Conservation (phyloP, 2,113 vertebrate species). For the Microcebus murinus region DNA sequence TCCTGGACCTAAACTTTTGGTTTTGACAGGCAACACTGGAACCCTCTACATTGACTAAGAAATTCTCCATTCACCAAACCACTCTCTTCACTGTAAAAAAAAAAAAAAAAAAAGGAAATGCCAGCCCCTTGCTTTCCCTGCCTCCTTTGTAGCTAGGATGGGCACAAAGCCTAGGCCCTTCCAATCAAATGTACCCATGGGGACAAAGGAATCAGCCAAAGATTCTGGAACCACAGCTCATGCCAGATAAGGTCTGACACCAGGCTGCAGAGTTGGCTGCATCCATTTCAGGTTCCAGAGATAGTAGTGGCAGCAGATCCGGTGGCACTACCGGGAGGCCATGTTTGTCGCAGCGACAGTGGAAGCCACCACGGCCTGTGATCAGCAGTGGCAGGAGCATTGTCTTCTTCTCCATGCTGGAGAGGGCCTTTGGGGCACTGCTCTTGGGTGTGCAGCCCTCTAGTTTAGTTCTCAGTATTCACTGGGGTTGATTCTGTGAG, state of each 20-base stretch:
- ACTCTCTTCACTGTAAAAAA: no score
- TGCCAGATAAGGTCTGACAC: background rate
- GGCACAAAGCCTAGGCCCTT: background rate
- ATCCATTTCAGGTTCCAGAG: background rate
- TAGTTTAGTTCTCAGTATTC: background rate
- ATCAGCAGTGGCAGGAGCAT: accelerated
- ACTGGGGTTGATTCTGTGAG: background rate
- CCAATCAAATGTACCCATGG: background rate
- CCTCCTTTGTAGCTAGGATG: background rate
- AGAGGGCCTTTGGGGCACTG: background rate
- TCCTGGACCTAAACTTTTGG: no score
- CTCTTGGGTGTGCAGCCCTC: background rate
- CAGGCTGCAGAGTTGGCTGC: background rate
- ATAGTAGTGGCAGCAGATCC: background rate
- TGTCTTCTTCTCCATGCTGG: background rate
- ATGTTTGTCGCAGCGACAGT: accelerated
- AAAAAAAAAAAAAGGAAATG: no score
- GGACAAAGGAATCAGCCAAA: background rate
- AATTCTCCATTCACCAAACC: no score
- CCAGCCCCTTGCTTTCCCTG: background rate
- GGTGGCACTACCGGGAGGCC: accelerated
- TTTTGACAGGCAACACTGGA: no score
- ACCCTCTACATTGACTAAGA: no score
- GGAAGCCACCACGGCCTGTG: background rate
- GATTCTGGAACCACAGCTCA: background rate